These are phyloP conservation scores for Neocrepidodera transversa DNA, from an alignment of 2,888 invertebrate genomes.

Conservation along the genomic window DNA sequence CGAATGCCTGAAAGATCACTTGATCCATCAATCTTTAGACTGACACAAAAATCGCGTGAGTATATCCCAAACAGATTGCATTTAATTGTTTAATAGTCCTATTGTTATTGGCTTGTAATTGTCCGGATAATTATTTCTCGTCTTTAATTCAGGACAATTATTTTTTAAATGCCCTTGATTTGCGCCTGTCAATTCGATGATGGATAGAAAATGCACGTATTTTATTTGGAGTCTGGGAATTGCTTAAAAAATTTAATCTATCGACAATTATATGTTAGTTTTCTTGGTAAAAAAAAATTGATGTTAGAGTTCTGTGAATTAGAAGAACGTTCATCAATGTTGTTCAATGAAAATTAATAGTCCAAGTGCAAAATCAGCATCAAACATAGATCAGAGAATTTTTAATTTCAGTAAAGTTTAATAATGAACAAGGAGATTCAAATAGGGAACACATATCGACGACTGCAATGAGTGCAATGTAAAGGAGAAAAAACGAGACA, in stretches of 20 bases:
- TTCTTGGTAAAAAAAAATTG: conserved; percentile 24
- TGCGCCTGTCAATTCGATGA: conserved; percentile 57
- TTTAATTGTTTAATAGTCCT: conserved; percentile 59
- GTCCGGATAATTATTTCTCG: conserved; percentile 48
- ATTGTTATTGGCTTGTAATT: conserved; percentile 54
- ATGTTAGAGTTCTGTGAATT: conserved; percentile 14
- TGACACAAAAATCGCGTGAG: conserved; percentile 58
- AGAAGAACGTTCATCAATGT: conserved; percentile 24
- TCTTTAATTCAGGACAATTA: conserved; percentile 51
- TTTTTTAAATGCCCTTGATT: conserved; percentile 54
- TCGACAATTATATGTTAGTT: conserved; percentile 23
- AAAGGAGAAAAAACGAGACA: too few species aligned
- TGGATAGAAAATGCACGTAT: conserved; percentile 52
- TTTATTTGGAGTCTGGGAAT: conserved; percentile 22
- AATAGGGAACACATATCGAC: too few species aligned
- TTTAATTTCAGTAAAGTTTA: too few species aligned
- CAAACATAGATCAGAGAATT: too few species aligned
- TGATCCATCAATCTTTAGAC: conserved; percentile 55
- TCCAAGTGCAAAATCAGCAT: background rate
- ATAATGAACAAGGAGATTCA: too few species aligned
- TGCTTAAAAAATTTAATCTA: conserved; percentile 25
- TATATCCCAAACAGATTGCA: conserved; percentile 54
- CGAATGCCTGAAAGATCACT: conserved; percentile 40
- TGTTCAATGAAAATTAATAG: conserved; percentile 8
- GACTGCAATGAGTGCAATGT: too few species aligned